Conservation (phyloP, 2,797 vertebrate genomes). For the Botia almorhae region DNA sequence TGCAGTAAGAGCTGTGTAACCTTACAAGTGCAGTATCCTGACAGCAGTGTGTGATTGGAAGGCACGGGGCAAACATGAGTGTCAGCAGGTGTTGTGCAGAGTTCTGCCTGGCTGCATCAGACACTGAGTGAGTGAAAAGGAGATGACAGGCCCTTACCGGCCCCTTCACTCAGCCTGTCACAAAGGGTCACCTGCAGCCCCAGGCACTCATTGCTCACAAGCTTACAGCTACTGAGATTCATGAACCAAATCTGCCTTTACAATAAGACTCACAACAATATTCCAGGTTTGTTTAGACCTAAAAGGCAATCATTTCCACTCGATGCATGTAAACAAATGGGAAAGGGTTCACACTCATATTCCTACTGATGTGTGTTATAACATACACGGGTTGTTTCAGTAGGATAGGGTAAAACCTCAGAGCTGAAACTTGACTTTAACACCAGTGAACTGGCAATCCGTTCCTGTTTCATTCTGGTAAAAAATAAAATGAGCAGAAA, state of each 20-base stretch:
- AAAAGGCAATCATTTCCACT: too few relatives aligned
- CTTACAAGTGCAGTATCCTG: constrained; percentile 35
- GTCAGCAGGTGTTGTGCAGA: constrained; percentile 74
- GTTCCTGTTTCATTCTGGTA: constrained; percentile 72
- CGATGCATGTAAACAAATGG: too few relatives aligned
- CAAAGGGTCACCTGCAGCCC: constrained; percentile 66
- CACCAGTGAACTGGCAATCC: constrained; percentile 57
- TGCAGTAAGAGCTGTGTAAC: constrained; percentile 10
- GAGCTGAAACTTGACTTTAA: constrained; percentile 31
- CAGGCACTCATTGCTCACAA: constrained; percentile 8
- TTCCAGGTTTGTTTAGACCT: not conserved
- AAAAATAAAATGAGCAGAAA: constrained; percentile 65
- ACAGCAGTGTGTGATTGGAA: constrained; percentile 68
- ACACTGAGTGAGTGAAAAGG: constrained; percentile 65
- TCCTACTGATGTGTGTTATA: too few relatives aligned
- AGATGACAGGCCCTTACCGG: constrained; percentile 73
- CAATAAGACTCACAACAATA: not conserved
- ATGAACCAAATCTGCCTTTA: not conserved
- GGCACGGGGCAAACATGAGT: constrained; percentile 66
- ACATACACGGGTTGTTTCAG: constrained; percentile 5
- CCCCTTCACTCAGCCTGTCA: constrained; percentile 80
- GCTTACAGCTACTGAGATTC: constrained; percentile 9
- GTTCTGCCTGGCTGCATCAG: constrained; percentile 74
- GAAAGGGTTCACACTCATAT: too few relatives aligned
- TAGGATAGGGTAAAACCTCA: not conserved